A percentile compares a stretch with the other conserved stretches of the same genome.
These are phyloP conservation scores for Lacanobia oleracea DNA, from an alignment of 2,888 invertebrate genomes.

Conservation along the genomic window DNA sequence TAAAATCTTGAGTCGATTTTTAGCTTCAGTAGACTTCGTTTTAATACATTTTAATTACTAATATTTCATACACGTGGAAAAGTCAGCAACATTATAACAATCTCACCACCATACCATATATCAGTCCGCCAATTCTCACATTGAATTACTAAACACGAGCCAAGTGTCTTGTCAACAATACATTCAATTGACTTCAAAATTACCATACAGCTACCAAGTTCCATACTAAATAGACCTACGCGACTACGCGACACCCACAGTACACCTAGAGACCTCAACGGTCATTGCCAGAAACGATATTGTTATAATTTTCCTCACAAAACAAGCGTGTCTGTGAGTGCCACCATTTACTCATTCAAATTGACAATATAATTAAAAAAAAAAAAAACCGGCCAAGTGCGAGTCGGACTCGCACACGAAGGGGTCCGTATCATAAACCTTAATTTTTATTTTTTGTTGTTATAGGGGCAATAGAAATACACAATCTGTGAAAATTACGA, in stretches of 20 bases:
- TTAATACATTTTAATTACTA: background rate
- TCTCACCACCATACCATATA: too few relatives aligned
- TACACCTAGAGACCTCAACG: background rate
- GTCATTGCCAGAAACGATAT: background rate
- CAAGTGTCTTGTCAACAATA: constrained; percentile 3
- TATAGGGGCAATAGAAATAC: too few relatives aligned
- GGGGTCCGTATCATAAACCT: too few relatives aligned
- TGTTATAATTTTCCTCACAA: background rate
- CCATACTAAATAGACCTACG: constrained; percentile 41
- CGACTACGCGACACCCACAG: background rate
- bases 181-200: constrained; percentile 27
- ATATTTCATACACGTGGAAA: background rate
- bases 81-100: background rate
- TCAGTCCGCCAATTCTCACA: background rate
- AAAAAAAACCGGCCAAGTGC: too few relatives aligned
- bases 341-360: background rate
- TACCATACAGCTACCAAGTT: constrained; percentile 31
- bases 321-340: background rate
- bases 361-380: background rate
- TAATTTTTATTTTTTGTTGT: too few relatives aligned
- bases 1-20: background rate
- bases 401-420: too few relatives aligned
- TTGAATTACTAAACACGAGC: background rate
- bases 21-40: background rate
- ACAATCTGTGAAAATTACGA: too few relatives aligned